These are phyloP conservation scores for Meta bourneti DNA, from an alignment of 2,888 invertebrate species.

Conservation along the genomic window DNA sequence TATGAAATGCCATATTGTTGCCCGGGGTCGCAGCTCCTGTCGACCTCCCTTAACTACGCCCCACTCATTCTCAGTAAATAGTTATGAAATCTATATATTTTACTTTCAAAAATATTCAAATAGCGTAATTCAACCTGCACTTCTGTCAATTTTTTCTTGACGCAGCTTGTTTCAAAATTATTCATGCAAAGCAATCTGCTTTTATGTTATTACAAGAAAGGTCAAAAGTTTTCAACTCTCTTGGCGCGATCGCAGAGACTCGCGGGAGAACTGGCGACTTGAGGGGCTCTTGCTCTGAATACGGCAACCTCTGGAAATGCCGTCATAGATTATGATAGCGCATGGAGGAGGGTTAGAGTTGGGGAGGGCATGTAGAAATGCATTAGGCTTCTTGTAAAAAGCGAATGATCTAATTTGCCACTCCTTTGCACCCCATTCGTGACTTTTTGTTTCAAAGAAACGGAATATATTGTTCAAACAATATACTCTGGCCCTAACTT, in stretches of 20 bases:
- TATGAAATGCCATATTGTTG: too few relatives aligned
- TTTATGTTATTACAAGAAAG: too few relatives aligned
- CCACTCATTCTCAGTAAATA: too few relatives aligned
- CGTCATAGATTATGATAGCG: slow-evolving; percentile 71
- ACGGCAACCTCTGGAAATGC: slow-evolving; percentile 70
- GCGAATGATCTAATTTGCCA: slow-evolving; percentile 67
- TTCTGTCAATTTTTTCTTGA: too few relatives aligned
- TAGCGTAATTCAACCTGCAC: too few relatives aligned
- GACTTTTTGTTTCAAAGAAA: neutral
- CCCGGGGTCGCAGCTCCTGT: too few relatives aligned
- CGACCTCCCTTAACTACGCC: too few relatives aligned
- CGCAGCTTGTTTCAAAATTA: too few relatives aligned
- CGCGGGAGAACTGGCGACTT: slow-evolving; percentile 46
- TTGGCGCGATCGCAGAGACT: slow-evolving; percentile 39
- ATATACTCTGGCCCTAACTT: neutral
- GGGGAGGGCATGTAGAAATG: slow-evolving; percentile 63
- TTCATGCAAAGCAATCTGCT: too few relatives aligned
- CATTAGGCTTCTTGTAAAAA: slow-evolving; percentile 69
- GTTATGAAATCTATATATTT: too few relatives aligned
- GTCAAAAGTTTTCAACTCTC: neutral
- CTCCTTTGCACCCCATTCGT: slow-evolving; percentile 20
- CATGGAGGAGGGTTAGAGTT: slow-evolving; percentile 4
- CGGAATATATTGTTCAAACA: slow-evolving; percentile 7
- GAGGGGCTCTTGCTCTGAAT: neutral
- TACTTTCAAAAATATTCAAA: too few relatives aligned